Evolutionary conservation across 2,888 invertebrate species (phyloP), one percentile per base, ranked within the genome.

Genomic region (Drosophila incognita): DNA sequence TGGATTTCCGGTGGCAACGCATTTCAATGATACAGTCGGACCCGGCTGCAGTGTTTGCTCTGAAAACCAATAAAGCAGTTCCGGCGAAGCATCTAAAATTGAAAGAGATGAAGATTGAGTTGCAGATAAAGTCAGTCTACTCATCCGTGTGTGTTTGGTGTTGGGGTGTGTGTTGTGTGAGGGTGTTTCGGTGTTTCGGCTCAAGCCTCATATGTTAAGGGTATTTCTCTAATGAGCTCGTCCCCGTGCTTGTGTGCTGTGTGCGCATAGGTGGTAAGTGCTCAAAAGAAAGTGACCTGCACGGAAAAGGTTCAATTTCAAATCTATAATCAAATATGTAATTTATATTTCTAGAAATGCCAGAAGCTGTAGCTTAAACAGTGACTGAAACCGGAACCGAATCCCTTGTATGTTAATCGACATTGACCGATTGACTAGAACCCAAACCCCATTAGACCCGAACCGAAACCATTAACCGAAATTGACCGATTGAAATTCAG

Each of bases 1-100:
- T 10, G 98, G 98, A 93, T 97, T 98, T 58, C 98, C 98, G 89
- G 97, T 96, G n/a, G 98, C 98, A 73, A 97, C 97, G 94, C 98
- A 99, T 93, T 97, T 97, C 81, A 99, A 94, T 27, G 98, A 97
- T 56, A 98, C 97, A 77, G 97, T 96, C 38, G 98, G 97, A 24
- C 98, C 98, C 0, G 97, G 98, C 92, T 98, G 98, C 72, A 98
- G 94, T 13, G 97, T 98, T 93, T 98, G 97, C 93, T 98, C 98
- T 68, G 97, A 96, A 94, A 98, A 98, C 96, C 97, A 97, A 94
- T 97, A 97, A 83, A 96, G 95, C 87, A 98, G 94, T 94, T 98
- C 97, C 52, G 98, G 98, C 78, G 97, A 96, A 46, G 97, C 97
- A 93, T 98, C 98, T 97, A 94, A 68, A 93, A 90, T 82, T 73